Conservation (phyloP, 64 coral and sea anemone species). For the Anthopleura sola region DNA sequence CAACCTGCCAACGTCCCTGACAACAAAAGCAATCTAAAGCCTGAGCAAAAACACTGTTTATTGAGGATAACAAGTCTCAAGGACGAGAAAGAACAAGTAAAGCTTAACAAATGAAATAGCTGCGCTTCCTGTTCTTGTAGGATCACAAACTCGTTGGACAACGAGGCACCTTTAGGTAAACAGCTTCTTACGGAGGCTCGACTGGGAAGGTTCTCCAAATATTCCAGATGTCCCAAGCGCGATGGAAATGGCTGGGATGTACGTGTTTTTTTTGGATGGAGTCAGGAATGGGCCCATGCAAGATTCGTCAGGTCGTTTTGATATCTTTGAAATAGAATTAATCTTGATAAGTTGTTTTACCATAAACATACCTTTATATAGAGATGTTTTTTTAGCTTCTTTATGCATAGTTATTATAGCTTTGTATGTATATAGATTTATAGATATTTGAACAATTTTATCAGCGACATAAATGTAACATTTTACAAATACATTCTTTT, state of each 20-base stretch:
- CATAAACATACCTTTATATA: background rate
- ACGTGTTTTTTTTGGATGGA: background rate
- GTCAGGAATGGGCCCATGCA: background rate
- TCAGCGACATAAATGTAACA: background rate
- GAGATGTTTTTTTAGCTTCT: background rate
- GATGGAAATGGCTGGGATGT: background rate
- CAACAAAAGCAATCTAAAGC: slow-evolving; percentile 6
- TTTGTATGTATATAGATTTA: background rate
- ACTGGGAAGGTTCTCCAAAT: background rate
- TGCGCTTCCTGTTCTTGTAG: slow-evolving; percentile 8
- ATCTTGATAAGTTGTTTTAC: background rate
- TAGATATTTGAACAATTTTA: background rate
- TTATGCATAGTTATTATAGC: background rate
- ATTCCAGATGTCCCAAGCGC: background rate
- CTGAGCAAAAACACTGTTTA: slow-evolving; percentile 12
- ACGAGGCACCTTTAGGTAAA: slow-evolving; percentile 3
- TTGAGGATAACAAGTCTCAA: slow-evolving; percentile 5
- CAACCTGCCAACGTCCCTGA: background rate
- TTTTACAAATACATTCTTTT: background rate
- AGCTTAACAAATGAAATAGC: slow-evolving; percentile 10
- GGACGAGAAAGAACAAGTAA: background rate
- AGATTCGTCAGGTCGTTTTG: background rate
- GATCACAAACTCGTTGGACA: background rate
- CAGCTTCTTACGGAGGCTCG: background rate
- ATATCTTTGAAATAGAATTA: background rate